A percentile compares a stretch with the other conserved stretches of the same genome.
phyloP scores from a whole-genome alignment of 2,888 invertebrate species.

The Mythimna ferrago region DNA sequence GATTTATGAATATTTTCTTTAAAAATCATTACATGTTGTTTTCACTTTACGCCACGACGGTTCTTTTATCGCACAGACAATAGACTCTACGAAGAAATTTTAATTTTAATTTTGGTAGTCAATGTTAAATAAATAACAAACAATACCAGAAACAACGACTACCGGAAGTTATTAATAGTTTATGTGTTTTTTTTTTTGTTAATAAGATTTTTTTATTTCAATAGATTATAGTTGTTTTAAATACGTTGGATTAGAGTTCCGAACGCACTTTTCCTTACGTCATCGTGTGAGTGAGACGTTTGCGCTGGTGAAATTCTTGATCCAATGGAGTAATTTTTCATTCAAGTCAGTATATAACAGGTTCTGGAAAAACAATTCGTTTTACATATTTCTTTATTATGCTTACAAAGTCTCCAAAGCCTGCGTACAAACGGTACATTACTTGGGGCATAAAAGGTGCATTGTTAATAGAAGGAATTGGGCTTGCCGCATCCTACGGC shows the following conservation, averaged over 20 bases:
- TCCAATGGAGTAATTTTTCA: slow-evolving; percentile 46
- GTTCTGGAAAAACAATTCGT: slow-evolving; percentile 34
- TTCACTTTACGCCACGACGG: no score
- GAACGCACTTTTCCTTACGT: slow-evolving; percentile 68
- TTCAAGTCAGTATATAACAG: slow-evolving; percentile 19
- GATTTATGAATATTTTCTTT: no score
- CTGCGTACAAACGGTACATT: slow-evolving; percentile 88
- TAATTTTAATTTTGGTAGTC: no score
- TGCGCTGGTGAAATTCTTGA: slow-evolving; percentile 53
- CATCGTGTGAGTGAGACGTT: slow-evolving; percentile 62
- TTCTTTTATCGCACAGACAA: no score
- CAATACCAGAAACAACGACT: no score
- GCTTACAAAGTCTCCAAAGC: slow-evolving; percentile 92
- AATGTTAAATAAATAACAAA: no score
- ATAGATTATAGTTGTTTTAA: no score
- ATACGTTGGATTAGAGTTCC: neutral
- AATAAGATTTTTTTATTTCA: no score
- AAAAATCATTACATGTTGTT: no score
- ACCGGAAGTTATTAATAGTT: no score
- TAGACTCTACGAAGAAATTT: no score
- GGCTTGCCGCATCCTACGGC: slow-evolving; percentile 91
- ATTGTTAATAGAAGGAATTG: slow-evolving; percentile 91
- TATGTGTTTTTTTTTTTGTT: no score
- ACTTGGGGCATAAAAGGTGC: slow-evolving; percentile 89
- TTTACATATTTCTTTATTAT: slow-evolving; percentile 84